Conservation (phyloP, 1,140 invertebrate genomes). For the Himalopsyche phryganea region DNA sequence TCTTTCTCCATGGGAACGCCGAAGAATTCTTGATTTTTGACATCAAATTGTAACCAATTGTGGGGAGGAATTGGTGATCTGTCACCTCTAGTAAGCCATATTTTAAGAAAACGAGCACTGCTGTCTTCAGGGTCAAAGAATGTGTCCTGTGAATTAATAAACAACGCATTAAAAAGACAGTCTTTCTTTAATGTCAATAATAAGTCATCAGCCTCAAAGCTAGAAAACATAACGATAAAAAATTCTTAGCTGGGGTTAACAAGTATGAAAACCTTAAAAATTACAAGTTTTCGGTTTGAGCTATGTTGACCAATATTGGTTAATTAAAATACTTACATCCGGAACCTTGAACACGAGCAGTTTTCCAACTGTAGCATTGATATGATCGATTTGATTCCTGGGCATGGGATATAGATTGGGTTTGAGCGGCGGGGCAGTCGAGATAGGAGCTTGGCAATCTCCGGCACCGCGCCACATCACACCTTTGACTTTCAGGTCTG, state of each 20-base stretch:
- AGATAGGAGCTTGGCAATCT: conserved; percentile 50
- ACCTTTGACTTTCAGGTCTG: conserved; percentile 60
- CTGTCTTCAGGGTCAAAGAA: conserved; percentile 88
- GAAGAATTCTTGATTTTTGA: conserved; percentile 84
- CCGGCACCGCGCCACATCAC: conserved; percentile 61
- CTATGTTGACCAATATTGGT: too few species aligned
- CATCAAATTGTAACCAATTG: conserved; percentile 89
- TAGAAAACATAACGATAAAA: too few species aligned
- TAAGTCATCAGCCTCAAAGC: neutral
- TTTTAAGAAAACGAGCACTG: conserved; percentile 65
- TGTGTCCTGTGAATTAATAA: conserved; percentile 61
- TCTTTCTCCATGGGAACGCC: conserved; percentile 72
- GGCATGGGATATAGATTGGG: conserved; percentile 71
- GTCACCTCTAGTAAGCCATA: conserved; percentile 71
- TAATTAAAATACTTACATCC: conserved; percentile 59
- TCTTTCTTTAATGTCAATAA: neutral
- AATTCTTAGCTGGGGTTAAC: too few species aligned
- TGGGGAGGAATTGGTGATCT: conserved; percentile 60
- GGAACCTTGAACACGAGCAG: conserved; percentile 77
- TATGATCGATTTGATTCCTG: conserved; percentile 78
- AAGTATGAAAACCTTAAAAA: too few species aligned
- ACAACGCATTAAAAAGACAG: neutral
- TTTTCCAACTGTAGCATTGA: conserved; percentile 75
- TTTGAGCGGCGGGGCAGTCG: conserved; percentile 50
- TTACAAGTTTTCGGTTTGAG: too few species aligned